A percentile compares a stretch with the other conserved stretches of the same genome.
phyloP scores from a whole-genome alignment of 2,888 invertebrate genomes.

The Drosophila pegasa region DNA sequence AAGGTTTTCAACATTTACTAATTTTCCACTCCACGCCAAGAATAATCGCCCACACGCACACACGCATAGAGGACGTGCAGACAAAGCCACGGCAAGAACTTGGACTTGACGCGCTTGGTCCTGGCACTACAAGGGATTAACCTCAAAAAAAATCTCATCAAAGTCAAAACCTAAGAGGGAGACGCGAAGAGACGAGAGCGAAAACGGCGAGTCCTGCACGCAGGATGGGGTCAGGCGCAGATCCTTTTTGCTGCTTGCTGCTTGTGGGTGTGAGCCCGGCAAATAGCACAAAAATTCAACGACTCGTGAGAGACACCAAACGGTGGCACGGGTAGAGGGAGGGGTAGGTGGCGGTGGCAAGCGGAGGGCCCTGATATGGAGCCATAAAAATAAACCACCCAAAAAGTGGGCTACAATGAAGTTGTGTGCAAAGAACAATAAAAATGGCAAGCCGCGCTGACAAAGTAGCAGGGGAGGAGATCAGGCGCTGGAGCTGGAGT shows the following conservation, averaged over 20 bases:
- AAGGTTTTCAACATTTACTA: conserved; percentile 73
- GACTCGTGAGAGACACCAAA: conserved; percentile 59
- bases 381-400: conserved; percentile 81
- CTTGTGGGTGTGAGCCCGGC: conserved; percentile 67
- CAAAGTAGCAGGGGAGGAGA: conserved; percentile 28
- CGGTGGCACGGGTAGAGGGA: conserved; percentile 5
- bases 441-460: conserved; percentile 61
- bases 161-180: conserved; percentile 75
- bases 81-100: conserved; percentile 73
- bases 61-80: conserved; percentile 42
- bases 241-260: conserved; percentile 19
- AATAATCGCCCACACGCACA: conserved; percentile 58
- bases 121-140: conserved; percentile 81
- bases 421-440: conserved; percentile 80
- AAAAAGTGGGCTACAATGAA: conserved; percentile 79
- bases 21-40: conserved; percentile 78
- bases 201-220: conserved; percentile 16
- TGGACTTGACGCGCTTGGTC: conserved; percentile 77
- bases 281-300: conserved; percentile 74
- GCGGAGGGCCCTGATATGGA: conserved; percentile 50
- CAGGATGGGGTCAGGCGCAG: conserved; percentile 17
- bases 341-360: neutral
- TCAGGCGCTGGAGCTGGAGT: neutral
- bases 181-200: conserved; percentile 13
- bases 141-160: conserved; percentile 81